Evolutionary conservation across 2,888 invertebrate species (phyloP).

Genomic region (Tipula vernalis): DNA sequence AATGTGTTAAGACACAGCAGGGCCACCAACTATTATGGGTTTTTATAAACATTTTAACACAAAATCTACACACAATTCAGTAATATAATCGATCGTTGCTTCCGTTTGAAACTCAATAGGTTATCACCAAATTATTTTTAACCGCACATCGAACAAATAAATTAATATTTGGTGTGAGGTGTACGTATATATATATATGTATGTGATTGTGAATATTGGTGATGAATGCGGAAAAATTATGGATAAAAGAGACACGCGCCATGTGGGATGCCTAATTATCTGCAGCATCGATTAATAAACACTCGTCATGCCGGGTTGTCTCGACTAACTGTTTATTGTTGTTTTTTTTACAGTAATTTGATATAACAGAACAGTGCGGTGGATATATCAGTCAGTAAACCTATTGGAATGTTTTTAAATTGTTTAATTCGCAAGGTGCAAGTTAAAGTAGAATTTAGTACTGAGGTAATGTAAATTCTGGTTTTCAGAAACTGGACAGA

Average conservation of each 20-base stretch:
- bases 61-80: neutral
- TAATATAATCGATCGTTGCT: conserved; percentile 6
- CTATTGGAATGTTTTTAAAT: neutral
- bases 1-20: conserved; percentile 7
- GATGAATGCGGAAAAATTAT: neutral
- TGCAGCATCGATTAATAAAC: neutral
- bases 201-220: neutral
- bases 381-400: neutral
- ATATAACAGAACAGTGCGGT: neutral
- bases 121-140: neutral
- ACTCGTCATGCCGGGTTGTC: neutral
- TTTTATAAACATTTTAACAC: neutral
- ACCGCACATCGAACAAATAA: neutral
- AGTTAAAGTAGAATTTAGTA: too few relatives aligned
- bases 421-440: too few relatives aligned
- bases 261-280: neutral
- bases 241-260: neutral
- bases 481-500: too few relatives aligned
- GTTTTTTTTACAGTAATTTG: neutral
- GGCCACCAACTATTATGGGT: conserved; percentile 7
- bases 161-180: neutral
- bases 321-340: neutral
- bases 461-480: too few relatives aligned
- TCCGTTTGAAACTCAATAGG: conserved; percentile 10
- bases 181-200: neutral